These are phyloP conservation scores for Harpalus rubripes DNA, from an alignment of 2,888 invertebrate genomes.

Conservation along the genomic window DNA sequence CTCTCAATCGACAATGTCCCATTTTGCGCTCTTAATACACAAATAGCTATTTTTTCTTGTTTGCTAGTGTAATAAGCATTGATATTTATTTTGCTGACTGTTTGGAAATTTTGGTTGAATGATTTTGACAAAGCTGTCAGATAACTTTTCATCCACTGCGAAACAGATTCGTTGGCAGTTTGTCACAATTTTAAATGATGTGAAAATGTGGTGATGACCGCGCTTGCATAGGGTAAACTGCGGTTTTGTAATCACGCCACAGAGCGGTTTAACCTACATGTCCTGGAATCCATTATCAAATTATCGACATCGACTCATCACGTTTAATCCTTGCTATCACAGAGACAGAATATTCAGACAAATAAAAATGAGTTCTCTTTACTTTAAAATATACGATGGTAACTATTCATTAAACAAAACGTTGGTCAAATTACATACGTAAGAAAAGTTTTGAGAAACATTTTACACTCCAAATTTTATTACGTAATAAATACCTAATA, in stretches of 20 bases:
- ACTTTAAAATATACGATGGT: too few species aligned
- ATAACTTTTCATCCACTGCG: not conserved
- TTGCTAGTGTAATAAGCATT: too few species aligned
- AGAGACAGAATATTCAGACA: not conserved
- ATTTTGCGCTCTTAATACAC: too few species aligned
- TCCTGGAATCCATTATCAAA: conserved; percentile 1
- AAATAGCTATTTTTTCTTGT: too few species aligned
- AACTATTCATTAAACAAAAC: too few species aligned
- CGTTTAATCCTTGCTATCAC: not conserved
- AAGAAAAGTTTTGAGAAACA: too few species aligned
- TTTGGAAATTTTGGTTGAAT: not conserved
- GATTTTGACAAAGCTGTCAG: conserved; percentile 30
- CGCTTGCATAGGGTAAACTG: not conserved
- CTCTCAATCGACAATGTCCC: too few species aligned
- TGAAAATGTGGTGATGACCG: conserved; percentile 30
- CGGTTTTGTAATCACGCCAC: conserved; percentile 16
- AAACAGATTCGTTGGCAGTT: conserved; percentile 10
- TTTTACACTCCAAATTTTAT: too few species aligned
- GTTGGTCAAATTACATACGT: too few species aligned
- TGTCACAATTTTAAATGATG: conserved; percentile 42
- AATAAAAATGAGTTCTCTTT: too few species aligned
- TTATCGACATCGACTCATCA: conserved; percentile 2
- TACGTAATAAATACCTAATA: too few species aligned
- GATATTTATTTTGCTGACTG: too few species aligned
- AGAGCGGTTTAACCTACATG: not conserved